A percentile compares a stretch with the other conserved stretches of the same genome.
Conservation (phyloP, 2,888 invertebrate species). For the Mesorhabditis belari region DNA sequence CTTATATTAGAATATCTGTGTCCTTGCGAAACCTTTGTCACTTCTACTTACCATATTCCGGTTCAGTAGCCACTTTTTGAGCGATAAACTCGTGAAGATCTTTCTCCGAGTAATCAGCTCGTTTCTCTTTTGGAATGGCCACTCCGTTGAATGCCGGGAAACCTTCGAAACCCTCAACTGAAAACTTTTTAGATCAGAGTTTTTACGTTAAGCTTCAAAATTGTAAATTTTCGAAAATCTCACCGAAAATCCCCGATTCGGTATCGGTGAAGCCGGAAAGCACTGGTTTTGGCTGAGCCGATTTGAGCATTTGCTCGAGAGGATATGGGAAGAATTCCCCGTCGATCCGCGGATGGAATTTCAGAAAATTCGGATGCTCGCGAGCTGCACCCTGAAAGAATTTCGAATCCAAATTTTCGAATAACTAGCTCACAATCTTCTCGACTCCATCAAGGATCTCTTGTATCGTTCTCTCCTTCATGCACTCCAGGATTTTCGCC, state of each 20-base stretch:
- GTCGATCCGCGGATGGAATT: constrained; percentile 29
- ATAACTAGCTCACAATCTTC: constrained; percentile 16
- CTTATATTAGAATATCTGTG: no score
- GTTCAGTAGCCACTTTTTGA: background rate
- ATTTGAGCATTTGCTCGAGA: constrained; percentile 7
- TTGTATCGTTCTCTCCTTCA: constrained; percentile 28
- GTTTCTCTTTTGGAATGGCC: background rate
- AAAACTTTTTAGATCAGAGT: no score
- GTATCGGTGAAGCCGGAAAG: constrained; percentile 24
- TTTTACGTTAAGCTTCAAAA: no score
- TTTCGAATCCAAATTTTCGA: background rate
- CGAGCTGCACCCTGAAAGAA: constrained; percentile 7
- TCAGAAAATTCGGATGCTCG: constrained; percentile 8
- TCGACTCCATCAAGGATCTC: constrained; percentile 33
- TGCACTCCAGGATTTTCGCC: constrained; percentile 23
- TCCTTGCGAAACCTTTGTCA: no score
- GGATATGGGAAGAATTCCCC: constrained; percentile 33
- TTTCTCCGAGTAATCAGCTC: background rate
- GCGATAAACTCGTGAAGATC: constrained; percentile 3
- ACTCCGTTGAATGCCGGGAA: background rate
- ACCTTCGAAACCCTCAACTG: background rate
- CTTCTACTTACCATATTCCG: background rate
- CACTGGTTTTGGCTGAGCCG: constrained; percentile 25
- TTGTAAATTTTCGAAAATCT: no score
- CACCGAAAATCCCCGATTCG: constrained; percentile 22